phyloP scores from a whole-genome alignment of 2,888 invertebrate genomes.

The Odontomyia ornata region DNA sequence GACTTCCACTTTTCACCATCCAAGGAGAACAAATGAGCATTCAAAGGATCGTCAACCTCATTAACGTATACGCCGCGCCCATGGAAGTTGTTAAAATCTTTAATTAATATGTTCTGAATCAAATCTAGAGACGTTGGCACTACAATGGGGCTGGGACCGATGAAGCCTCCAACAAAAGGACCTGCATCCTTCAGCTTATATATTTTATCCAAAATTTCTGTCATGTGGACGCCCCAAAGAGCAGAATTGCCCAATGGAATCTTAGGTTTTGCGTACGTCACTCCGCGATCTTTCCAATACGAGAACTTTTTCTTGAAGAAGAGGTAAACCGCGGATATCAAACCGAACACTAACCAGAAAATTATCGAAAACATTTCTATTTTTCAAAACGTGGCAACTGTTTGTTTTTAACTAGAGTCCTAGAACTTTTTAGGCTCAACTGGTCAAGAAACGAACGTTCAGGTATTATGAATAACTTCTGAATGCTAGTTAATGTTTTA shows the following conservation, averaged over 20 bases:
- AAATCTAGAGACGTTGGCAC: conserved; percentile 52
- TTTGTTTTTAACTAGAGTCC: too few species aligned
- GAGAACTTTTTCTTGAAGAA: conserved; percentile 21
- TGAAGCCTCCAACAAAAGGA: conserved; percentile 47
- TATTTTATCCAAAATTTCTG: conserved; percentile 41
- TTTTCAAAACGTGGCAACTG: too few species aligned
- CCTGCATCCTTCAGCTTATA: conserved; percentile 49
- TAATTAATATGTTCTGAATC: conserved; percentile 54
- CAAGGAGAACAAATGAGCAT: conserved; percentile 54
- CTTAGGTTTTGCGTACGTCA: conserved; percentile 50
- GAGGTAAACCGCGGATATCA: background rate
- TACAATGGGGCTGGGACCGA: conserved; percentile 45
- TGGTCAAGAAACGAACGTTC: too few species aligned
- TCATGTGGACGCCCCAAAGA: conserved; percentile 47
- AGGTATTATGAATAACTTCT: too few species aligned
- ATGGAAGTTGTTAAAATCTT: conserved; percentile 57
- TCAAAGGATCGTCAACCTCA: conserved; percentile 55
- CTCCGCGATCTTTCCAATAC: conserved; percentile 54
- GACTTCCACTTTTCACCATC: conserved; percentile 61
- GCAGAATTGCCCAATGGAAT: conserved; percentile 55
- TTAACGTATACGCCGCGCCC: conserved; percentile 55
- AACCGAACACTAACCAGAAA: background rate
- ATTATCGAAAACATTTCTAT: background rate
- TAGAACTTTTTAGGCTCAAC: too few species aligned
- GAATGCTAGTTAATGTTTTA: too few species aligned